phyloP scores from a whole-genome alignment of 1,140 invertebrate species.

The Ceratosolen solmsi region DNA sequence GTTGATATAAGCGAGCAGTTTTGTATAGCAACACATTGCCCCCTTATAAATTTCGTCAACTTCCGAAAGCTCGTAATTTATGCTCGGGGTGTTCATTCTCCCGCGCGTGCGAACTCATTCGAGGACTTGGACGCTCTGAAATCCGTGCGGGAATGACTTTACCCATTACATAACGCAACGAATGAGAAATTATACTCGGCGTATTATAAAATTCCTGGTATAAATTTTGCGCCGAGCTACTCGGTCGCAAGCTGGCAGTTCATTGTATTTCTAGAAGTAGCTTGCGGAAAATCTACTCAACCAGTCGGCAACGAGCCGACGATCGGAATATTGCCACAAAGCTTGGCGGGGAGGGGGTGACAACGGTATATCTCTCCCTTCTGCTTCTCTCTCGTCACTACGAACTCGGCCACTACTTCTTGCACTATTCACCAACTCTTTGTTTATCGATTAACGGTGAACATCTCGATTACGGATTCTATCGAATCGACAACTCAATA shows the following conservation, averaged over 20 bases:
- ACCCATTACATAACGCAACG: constrained; percentile 22
- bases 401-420: neutral
- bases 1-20: too few relatives aligned
- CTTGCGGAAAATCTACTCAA: neutral
- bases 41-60: constrained; percentile 28
- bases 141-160: neutral
- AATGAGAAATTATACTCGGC: neutral
- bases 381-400: too few relatives aligned
- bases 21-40: neutral
- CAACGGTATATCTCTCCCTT: too few relatives aligned
- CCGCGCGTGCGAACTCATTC: neutral
- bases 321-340: neutral
- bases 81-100: neutral
- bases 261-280: constrained; percentile 1
- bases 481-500: neutral
- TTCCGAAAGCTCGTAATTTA: constrained; percentile 40
- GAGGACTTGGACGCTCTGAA: neutral
- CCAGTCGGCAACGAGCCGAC: neutral
- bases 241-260: neutral
- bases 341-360: too few relatives aligned
- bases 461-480: neutral
- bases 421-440: neutral
- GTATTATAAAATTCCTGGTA: neutral
- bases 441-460: neutral
- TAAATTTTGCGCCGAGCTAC: neutral